Evolutionary conservation across 2,888 invertebrate genomes (phyloP).

Genomic region (Polymixis flavicincta): DNA sequence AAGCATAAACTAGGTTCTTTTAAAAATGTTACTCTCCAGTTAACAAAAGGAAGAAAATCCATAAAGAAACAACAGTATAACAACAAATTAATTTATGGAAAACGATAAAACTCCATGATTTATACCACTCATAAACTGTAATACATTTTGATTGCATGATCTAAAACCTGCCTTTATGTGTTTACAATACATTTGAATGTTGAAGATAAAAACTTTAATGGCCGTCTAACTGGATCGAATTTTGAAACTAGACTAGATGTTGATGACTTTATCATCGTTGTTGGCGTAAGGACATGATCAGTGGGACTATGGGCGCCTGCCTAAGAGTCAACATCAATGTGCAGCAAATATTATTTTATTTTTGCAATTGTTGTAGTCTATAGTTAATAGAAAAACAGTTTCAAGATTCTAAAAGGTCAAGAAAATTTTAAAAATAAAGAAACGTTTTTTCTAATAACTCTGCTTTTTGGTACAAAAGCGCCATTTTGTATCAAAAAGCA

Average conservation of each 20-base stretch:
- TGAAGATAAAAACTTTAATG: conserved; percentile 42
- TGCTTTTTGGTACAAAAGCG: no score
- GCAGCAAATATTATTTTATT: no score
- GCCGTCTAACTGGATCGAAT: conserved; percentile 5
- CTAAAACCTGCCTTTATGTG: conserved; percentile 42
- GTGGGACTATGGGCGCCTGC: no score
- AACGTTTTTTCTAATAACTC: no score
- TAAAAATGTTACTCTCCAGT: conserved; percentile 7
- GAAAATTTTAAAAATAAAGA: no score
- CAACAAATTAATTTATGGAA: conserved; percentile 51
- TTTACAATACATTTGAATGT: conserved; percentile 51
- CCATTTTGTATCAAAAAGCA: no score
- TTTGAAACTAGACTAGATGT: neutral
- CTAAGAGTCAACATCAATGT: no score
- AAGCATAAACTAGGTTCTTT: neutral
- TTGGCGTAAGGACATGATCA: no score
- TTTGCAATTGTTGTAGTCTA: no score
- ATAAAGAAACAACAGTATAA: conserved; percentile 42
- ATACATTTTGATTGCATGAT: conserved; percentile 53
- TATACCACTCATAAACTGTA: conserved; percentile 52
- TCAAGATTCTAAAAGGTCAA: no score
- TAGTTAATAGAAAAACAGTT: no score
- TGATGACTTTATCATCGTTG: neutral
- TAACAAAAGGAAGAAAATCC: conserved; percentile 14
- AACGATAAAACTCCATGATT: conserved; percentile 52